A percentile compares a stretch with the other conserved stretches of the same genome.
Evolutionary conservation across 2,797 vertebrate species (phyloP).

Genomic region (Merluccius polli): DNA sequence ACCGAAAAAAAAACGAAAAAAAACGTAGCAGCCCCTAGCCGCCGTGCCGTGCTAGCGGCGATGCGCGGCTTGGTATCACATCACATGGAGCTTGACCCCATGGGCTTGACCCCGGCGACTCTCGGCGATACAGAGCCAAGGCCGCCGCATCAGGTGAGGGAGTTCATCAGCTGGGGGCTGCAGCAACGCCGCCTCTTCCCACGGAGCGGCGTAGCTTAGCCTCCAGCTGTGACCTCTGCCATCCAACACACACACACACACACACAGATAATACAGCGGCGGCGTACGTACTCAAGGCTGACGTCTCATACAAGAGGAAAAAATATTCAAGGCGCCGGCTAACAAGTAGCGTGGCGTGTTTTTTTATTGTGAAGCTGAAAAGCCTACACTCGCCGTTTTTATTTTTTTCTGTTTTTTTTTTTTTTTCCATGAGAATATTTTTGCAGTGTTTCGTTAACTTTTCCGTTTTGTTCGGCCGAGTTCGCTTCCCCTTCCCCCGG

Average conservation of each 20-base stretch:
- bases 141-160: conserved; percentile 55
- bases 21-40: not conserved
- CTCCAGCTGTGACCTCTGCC: conserved; percentile 65
- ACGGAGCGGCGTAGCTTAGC: conserved; percentile 57
- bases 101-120: conserved; percentile 45
- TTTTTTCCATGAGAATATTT: not conserved
- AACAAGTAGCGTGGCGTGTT: not conserved
- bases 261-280: conserved; percentile 48
- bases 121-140: conserved; percentile 40
- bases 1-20: not conserved
- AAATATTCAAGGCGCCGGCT: not conserved
- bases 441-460: too few species aligned
- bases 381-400: too few species aligned
- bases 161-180: conserved; percentile 59
- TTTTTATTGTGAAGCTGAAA: too few species aligned
- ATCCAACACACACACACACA: conserved; percentile 55
- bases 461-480: too few species aligned
- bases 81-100: conserved; percentile 24
- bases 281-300: conserved; percentile 23
- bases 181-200: conserved; percentile 58
- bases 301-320: conserved; percentile 14
- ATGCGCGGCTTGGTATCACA: conserved; percentile 43
- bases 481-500: not conserved
- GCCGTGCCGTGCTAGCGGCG: conserved; percentile 46
- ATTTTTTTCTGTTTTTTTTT: too few species aligned